These are phyloP conservation scores for Tychaedon coryphoeus DNA, from an alignment of 2,113 vertebrate species.

Conservation along the genomic window DNA sequence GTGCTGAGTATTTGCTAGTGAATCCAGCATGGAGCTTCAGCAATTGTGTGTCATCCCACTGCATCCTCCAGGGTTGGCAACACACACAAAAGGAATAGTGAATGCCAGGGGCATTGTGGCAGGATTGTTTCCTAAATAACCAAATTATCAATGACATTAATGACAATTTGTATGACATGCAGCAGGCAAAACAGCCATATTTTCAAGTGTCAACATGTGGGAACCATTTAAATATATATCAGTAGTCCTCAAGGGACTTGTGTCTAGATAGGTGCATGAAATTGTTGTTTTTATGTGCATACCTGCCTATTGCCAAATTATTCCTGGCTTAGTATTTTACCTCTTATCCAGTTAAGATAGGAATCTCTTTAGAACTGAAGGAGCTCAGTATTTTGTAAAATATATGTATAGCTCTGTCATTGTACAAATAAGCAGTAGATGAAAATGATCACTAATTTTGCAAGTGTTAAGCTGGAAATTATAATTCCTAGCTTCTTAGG, in stretches of 20 bases:
- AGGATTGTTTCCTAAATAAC: constrained; percentile 4
- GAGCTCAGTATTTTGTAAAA: neutral
- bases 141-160: constrained; percentile 11
- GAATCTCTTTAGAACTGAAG: neutral
- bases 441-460: neutral
- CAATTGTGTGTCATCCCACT: neutral
- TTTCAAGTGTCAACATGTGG: constrained; percentile 3
- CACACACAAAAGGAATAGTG: neutral
- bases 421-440: neutral
- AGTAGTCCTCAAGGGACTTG: neutral
- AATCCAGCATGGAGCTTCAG: neutral
- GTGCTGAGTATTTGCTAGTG: neutral
- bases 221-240: constrained; percentile 12
- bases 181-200: neutral
- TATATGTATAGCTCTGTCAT: neutral
- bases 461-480: neutral
- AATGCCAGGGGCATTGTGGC: neutral
- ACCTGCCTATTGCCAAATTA: constrained; percentile 21
- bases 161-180: neutral
- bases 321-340: neutral
- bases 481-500: neutral
- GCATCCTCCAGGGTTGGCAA: neutral
- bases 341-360: neutral
- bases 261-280: neutral
- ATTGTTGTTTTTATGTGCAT: neutral